Base-by-base conservation (phyloP, 2,888 invertebrate species). In the Tachystola acroxantha region DNA sequence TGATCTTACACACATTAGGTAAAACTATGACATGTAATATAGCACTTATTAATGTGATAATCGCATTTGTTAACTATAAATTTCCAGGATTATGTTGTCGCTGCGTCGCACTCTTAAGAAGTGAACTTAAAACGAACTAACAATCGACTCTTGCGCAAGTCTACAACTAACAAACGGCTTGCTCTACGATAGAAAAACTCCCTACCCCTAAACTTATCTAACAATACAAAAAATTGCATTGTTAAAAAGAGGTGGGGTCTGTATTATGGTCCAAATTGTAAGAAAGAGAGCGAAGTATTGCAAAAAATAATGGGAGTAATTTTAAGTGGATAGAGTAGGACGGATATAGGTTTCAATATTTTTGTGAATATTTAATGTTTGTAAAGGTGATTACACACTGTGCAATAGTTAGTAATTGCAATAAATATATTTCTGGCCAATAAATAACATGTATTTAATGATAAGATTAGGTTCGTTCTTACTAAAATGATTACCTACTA, bases 211-310 rank as follows among this genome's bases (percentile, higher is more conserved):
- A 16, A n/a, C n/a, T n/a, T n/a, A n/a, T 20, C 20, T 20, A 20
- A 24, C 24, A 24, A n/a, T 22, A 5, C 6, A 32, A 30, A 52
- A 50, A 59, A 61, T 52, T 5, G 32, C 38, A 37, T 53, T 58
- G 50, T 53, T 49, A 44, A 42, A 58, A 59, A 56, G 54, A 64
- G 72, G 69, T 61, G 67, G 64, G 52, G 57, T 52, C 46, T 45
- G 14, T 36, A 45, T 7, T 24, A 37, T 33, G 38, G 34, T 37
- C 24, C 35, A 42, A n/a, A 5, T 7, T 36, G 42, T 35, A 41
- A 52, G 48, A 67, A 48, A 48, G 55, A 53, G 60, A 65, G 2
- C 24, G 53, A 37, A 39, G 27, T 14, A 48, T 40, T 37, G 12
- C 47, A 30, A 55, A 59, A 62, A 55, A 57, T 51, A 37, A 4